Evolutionary conservation across 2,888 invertebrate genomes (phyloP), one percentile per base, ranked within the genome.

Genomic region (Crocallis elinguaria): DNA sequence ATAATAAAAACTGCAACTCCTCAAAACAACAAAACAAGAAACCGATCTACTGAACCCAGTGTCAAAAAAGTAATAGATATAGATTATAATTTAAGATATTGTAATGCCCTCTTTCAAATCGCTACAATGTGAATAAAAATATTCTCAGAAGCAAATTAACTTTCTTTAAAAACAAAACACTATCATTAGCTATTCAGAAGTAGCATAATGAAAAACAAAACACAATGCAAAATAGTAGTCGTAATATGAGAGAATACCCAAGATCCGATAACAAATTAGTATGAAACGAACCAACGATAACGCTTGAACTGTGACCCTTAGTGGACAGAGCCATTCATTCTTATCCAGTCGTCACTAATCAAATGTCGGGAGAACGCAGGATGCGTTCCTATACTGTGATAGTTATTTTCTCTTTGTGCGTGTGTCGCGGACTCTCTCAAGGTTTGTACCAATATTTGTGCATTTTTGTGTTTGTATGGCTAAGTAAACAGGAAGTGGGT

Each of bases 241-340:
- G 9, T 8, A 30, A 30, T 7, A 3, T 41, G 12, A 14, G n/a
- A 35, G 50, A 57, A 48, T 49, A 50, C n/a, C 49, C 38, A 52
- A 53, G 57, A 65, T 58, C 57, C 49, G 74, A 75, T 75, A 75
- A 69, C 57, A 44, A 63, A 63, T 60, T 67, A 64, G 57, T 55
- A 43, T 33, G 43, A 59, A 66, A 49, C 52, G 57, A 54, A 55
- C 50, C 43, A 54, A 36, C 50, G 77, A 77, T 77, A 78, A 69
- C 60, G 64, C 39, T 19, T 68, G 78, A 77, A 73, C 78, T 72
- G 58, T 70, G 70, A 61, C 65, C 54, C 61, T 56, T 52, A 43
- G 58, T 62, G 16, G 27, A 39, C 7, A 46, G 11, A 23, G 14
- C 19, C 21, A 19, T 11, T 39, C n/a, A 19, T 3, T 16, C 13